A percentile compares a stretch with the other conserved stretches of the same genome.
phyloP scores from a whole-genome alignment of 2,113 vertebrate species.

The cattle (Bos taurus) region ARS-UCD2.0 NC_037348.1:51184501-51185000 shows the following conservation, averaged over 20 bases:
- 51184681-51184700: neutral
- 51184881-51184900: neutral
- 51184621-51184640: neutral
- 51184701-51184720: neutral
- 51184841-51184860: neutral
- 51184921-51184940: neutral
- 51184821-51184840: neutral
- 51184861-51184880: neutral
- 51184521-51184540: neutral
- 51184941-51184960: neutral
- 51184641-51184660: neutral
- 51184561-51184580: neutral
- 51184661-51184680: neutral
- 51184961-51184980: neutral
- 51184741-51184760: neutral
- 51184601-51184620: neutral
- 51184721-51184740: neutral
- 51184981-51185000: neutral
- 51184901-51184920: neutral
- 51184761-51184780: neutral
- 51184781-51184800: neutral
- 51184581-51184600: neutral
- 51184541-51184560: neutral
- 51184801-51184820: neutral
- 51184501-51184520: neutral